Evolutionary conservation across 37 sponge, comb jelly and placozoan species (phyloP), one percentile per base, ranked within the genome.

Genomic region (Amphimedon queenslandica): DNA sequence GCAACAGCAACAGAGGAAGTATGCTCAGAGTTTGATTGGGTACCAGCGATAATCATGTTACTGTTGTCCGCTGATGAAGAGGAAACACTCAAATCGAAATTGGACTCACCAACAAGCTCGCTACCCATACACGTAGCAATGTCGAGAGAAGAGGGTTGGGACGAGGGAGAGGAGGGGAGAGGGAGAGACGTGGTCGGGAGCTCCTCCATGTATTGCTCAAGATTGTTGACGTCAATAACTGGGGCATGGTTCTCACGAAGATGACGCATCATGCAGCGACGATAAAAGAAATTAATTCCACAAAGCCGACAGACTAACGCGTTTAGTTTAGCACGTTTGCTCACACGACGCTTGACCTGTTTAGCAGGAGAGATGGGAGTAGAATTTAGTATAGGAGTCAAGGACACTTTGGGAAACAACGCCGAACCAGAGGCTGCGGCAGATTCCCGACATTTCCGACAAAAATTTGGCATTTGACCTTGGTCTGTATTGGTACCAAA

Each of bases 231-330:
- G 69, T 85, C 80, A 0, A 85, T 38, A 8, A 67, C 39, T 0
- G 53, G 71, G 4, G 51, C 4, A 33, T 85, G 78, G 55, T 71
- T 74, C 68, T 83, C 84, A 8, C 70, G 43, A 32, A 89, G 30
- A 60, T 89, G 90, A 3, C 84, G 75, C 30, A 83, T 58, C 39
- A 89, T 73, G 55, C 84, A 80, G 23, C 76, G 72, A 11, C 81
- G 56, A 53, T 89, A 89, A 25, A 69, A 40, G 53, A 89, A 89
- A 24, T 36, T 28, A 2, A 71, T 57, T 2, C 74, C 64, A 66
- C 90, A 89, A 2, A 89, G 27, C 67, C 74, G 79, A 56, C 90
- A 89, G 32, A 23, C 38, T 20, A 80, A 25, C 5, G 78, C 76
- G 2, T 68, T 56, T 30, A 82, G 58, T n/a, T 74, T 74, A 1